Evolutionary conservation across 1,140 invertebrate genomes (phyloP).

Genomic region (Sminthurinus signatus): DNA sequence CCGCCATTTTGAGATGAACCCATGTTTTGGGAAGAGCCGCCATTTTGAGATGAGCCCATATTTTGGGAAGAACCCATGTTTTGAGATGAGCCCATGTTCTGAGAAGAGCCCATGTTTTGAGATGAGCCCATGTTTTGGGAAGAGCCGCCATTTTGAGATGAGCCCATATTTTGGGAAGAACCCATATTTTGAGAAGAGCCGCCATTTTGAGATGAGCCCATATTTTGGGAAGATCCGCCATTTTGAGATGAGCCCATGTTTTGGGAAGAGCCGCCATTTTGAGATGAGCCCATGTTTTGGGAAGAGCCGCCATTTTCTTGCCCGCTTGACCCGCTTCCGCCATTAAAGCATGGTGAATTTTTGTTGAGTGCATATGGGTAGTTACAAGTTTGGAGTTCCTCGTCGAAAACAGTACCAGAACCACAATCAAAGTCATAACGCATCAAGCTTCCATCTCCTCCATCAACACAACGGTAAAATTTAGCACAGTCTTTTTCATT

Average conservation of each 20-base stretch:
- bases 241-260: slow-evolving; percentile 2
- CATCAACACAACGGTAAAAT: slow-evolving; percentile 54
- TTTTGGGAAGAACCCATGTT: neutral
- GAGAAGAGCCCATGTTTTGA: neutral
- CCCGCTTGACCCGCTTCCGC: neutral
- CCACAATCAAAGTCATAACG: slow-evolving; percentile 62
- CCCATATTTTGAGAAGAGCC: neutral
- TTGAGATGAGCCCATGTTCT: neutral
- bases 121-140: neutral
- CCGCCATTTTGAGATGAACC: neutral
- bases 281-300: neutral
- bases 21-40: neutral
- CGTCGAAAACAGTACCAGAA: slow-evolving; percentile 65
- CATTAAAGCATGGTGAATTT: slow-evolving; percentile 22
- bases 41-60: neutral
- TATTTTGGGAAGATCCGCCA: neutral
- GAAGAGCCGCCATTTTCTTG: neutral
- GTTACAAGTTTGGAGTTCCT: slow-evolving; percentile 57
- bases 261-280: neutral
- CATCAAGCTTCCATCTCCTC: slow-evolving; percentile 10
- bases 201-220: neutral
- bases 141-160: neutral
- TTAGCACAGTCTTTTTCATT: slow-evolving; percentile 54
- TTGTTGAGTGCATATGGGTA: slow-evolving; percentile 51
- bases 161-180: neutral